phyloP scores from a whole-genome alignment of 1,140 invertebrate species.

The Aethina tumida region DNA sequence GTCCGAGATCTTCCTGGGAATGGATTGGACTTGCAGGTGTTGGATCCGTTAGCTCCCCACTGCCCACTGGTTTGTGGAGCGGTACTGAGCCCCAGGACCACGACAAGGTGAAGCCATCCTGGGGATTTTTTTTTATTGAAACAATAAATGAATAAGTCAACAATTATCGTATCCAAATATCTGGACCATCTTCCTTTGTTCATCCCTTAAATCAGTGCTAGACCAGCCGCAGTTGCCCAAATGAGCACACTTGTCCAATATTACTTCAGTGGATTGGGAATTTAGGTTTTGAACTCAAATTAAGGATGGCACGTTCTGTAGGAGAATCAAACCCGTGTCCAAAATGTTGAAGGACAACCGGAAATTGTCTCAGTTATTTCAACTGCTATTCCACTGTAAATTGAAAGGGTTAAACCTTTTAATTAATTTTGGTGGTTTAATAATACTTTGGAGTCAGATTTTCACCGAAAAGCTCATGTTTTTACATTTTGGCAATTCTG shows the following conservation, averaged over 20 bases:
- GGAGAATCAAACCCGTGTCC: constrained; percentile 44
- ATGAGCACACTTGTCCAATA: constrained; percentile 85
- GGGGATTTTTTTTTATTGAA: constrained; percentile 61
- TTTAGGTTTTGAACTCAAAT: constrained; percentile 63
- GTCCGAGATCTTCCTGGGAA: no score
- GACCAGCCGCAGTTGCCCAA: constrained; percentile 87
- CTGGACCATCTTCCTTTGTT: constrained; percentile 57
- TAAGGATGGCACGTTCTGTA: constrained; percentile 84
- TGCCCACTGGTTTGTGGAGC: no score
- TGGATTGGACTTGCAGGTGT: no score
- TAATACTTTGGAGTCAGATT: constrained; percentile 40
- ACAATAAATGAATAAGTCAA: constrained; percentile 77
- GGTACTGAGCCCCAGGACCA: no score
- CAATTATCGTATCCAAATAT: constrained; percentile 53
- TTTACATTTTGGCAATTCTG: constrained; percentile 51
- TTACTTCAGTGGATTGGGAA: constrained; percentile 54
- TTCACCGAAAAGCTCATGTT: constrained; percentile 59
- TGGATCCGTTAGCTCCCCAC: no score
- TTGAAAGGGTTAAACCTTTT: constrained; percentile 8
- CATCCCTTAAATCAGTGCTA: constrained; percentile 66
- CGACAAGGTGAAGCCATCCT: no score
- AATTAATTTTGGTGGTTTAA: constrained; percentile 10
- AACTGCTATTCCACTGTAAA: constrained; percentile 62
- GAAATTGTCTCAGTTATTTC: constrained; percentile 56
- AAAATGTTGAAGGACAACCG: constrained; percentile 50